A percentile compares a stretch with the other conserved stretches of the same genome.
Evolutionary conservation across 2,888 invertebrate species (phyloP).

Genomic region (Diplolepis rosae): DNA sequence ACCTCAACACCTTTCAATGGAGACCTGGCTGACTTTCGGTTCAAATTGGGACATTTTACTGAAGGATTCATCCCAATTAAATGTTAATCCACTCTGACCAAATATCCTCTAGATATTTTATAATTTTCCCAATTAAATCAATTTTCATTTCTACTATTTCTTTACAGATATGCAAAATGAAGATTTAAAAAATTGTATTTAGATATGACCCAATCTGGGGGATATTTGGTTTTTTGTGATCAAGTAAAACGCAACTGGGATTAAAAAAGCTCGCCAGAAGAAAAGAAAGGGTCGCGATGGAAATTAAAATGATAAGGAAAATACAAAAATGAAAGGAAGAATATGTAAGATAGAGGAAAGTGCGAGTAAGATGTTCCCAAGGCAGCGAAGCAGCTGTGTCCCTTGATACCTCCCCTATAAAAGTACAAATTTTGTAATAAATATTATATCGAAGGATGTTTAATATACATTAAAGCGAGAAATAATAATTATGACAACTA

Average conservation of each 20-base stretch:
- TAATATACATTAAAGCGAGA: slow-evolving; percentile 55
- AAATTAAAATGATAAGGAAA: slow-evolving; percentile 9
- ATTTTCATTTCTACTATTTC: too few relatives aligned
- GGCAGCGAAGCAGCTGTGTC: slow-evolving; percentile 61
- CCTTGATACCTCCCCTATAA: slow-evolving; percentile 70
- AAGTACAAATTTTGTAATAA: slow-evolving; percentile 73
- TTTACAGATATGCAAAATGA: not conserved
- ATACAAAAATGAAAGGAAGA: slow-evolving; percentile 30
- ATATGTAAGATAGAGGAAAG: slow-evolving; percentile 34
- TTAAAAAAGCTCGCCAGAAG: slow-evolving; percentile 35
- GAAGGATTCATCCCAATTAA: slow-evolving; percentile 9
- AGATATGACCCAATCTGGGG: not conserved
- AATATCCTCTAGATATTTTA: not conserved
- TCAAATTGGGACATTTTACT: slow-evolving; percentile 56
- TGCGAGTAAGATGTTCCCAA: slow-evolving; percentile 55
- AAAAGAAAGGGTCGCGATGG: slow-evolving; percentile 18
- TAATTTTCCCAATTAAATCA: not conserved
- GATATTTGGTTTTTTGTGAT: slow-evolving; percentile 28
- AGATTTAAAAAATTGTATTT: not conserved
- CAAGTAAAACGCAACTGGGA: slow-evolving; percentile 34
- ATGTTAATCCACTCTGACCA: slow-evolving; percentile 2
- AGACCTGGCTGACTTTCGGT: slow-evolving; percentile 60
- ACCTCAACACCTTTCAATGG: slow-evolving; percentile 48
- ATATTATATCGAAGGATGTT: slow-evolving; percentile 68
- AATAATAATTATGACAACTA: slow-evolving; percentile 31